Evolutionary conservation across 1,140 invertebrate genomes (phyloP).

Genomic region (Neomicropteryx cornuta): DNA sequence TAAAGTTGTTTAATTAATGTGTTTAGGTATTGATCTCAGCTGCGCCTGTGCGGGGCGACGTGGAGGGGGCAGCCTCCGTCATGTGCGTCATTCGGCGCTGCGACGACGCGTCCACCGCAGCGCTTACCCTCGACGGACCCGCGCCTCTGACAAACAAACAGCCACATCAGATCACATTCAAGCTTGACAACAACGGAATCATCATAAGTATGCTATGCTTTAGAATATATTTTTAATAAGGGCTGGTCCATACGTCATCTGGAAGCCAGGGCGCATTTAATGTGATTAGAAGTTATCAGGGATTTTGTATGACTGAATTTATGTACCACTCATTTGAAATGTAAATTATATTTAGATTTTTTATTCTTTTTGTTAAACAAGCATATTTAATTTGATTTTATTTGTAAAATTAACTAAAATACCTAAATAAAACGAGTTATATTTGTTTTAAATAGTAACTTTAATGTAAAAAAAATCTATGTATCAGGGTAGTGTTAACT

Average conservation of each 20-base stretch:
- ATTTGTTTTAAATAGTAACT: too few species aligned
- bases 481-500: too few species aligned
- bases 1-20: too few species aligned
- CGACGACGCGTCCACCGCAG: constrained; percentile 62
- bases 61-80: constrained; percentile 45
- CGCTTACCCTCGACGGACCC: constrained; percentile 43
- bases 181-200: constrained; percentile 75
- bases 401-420: too few species aligned
- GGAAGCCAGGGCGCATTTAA: constrained; percentile 5
- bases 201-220: constrained; percentile 49
- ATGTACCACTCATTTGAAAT: neutral
- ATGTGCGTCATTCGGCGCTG: constrained; percentile 67
- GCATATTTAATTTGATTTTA: too few species aligned
- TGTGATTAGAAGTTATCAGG: neutral
- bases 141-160: constrained; percentile 60
- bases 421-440: too few species aligned
- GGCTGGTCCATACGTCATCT: too few species aligned
- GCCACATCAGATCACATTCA: constrained; percentile 85
- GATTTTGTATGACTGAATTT: neutral
- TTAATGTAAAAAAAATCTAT: too few species aligned
- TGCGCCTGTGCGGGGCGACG: constrained; percentile 56
- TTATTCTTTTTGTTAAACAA: neutral
- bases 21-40: constrained; percentile 41
- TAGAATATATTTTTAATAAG: constrained; percentile 5
- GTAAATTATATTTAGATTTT: neutral